Evolutionary conservation across 2,888 invertebrate species (phyloP), one percentile per base, ranked within the genome.

Genomic region (Dusona sp.): DNA sequence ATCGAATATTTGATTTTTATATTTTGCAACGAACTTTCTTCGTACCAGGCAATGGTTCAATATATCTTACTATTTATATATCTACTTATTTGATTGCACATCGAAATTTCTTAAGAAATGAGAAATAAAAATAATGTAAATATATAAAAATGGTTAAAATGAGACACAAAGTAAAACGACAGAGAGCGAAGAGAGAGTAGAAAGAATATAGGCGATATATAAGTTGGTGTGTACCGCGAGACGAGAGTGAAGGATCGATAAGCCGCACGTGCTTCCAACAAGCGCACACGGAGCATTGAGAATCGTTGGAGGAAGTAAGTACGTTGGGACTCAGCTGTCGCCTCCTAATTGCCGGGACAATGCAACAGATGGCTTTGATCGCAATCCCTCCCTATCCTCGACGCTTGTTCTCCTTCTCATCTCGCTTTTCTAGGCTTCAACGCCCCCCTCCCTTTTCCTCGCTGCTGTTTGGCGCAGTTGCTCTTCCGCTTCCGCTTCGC

Each of bases 291-390:
- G 45, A 51, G 88, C 91, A 90, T 92, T 92, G 94, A 93, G 93
- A 92, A 90, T 91, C 93, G 89, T 92, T 93, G 93, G 80, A 91
- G 92, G 91, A 93, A 93, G 92, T 93, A 93, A 93, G 93, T 93
- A 92, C 92, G 91, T 90, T 90, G 92, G 91, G 92, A 93, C 93
- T 94, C 94, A 94, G 94, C 94, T 94, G 94, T 94, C 94, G 94
- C 94, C 93, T 94, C 93, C 94, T 94, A 94, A 94, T 94, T 94
- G 94, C 94, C 92, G 93, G 94, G 94, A 94, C 94, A 94, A 94
- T 94, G 94, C 94, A 94, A 94, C 94, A 94, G 94, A 94, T 94
- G 94, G 93, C 93, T 94, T 94, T 94, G 94, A 94, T 94, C 94
- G 93, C 94, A 91, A 94, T 91, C 90, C 93, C 93, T 90, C 88